These are phyloP conservation scores for Tetramorium parvispinum DNA, from an alignment of 1,140 invertebrate species.

Conservation along the genomic window DNA sequence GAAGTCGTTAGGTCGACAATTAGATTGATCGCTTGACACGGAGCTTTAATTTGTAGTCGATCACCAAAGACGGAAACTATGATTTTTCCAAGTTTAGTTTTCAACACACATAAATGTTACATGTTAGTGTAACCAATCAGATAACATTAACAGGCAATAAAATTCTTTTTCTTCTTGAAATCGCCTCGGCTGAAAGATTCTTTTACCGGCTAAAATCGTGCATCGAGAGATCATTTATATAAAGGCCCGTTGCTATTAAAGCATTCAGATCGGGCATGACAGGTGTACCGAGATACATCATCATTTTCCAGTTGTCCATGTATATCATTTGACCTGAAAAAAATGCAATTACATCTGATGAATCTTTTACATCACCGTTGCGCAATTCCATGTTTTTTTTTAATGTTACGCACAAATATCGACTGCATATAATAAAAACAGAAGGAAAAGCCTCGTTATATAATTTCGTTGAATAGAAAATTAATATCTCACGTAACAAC, in stretches of 20 bases:
- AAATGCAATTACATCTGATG: neutral
- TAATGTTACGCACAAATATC: neutral
- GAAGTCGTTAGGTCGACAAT: conserved; percentile 33
- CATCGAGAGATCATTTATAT: conserved; percentile 99
- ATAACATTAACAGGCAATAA: neutral
- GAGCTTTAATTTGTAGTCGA: neutral
- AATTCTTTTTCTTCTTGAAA: neutral
- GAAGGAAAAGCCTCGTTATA: neutral
- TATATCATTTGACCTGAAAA: conserved; percentile 97
- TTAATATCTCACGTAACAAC: neutral
- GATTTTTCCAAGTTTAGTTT: neutral
- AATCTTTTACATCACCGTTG: neutral
- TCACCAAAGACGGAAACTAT: neutral
- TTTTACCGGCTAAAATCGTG: conserved; percentile 97
- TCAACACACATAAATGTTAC: neutral
- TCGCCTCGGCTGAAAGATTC: neutral
- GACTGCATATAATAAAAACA: neutral
- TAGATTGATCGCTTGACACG: neutral
- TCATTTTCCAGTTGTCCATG: conserved; percentile 98
- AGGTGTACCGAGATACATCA: conserved; percentile 98
- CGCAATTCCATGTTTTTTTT: neutral
- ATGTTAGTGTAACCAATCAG: neutral
- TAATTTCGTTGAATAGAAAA: neutral
- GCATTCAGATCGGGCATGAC: conserved; percentile 97
- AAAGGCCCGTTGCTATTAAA: conserved; percentile 95